Conservation (phyloP, 1,140 invertebrate genomes). For the Monomorium pharaonis region DNA sequence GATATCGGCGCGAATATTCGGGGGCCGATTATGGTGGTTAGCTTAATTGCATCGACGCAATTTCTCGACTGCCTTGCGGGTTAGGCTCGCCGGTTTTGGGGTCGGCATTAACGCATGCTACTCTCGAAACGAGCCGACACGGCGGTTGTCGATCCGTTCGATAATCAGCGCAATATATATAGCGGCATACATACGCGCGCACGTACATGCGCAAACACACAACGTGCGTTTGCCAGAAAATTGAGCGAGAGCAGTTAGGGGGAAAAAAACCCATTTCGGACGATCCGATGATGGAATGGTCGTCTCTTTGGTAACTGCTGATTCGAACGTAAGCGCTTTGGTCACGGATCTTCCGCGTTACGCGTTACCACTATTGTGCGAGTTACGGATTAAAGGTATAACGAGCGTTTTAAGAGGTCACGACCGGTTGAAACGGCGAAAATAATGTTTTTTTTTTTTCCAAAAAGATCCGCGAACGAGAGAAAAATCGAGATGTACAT, state of each 20-base stretch:
- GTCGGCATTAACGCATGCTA: slow-evolving; percentile 57
- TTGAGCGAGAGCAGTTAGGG: neutral
- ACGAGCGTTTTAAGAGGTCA: slow-evolving; percentile 4
- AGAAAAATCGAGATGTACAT: neutral
- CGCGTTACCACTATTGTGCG: neutral
- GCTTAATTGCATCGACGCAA: slow-evolving; percentile 57
- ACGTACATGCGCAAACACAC: neutral
- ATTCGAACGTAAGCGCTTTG: slow-evolving; percentile 18
- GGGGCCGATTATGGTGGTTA: slow-evolving; percentile 51
- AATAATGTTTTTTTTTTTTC: neutral
- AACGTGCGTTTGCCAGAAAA: neutral
- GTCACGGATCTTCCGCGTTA: neutral
- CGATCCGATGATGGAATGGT: neutral
- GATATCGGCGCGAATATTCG: slow-evolving; percentile 49
- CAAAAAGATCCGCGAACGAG: neutral
- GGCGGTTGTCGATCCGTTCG: slow-evolving; percentile 47
- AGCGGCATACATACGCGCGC: neutral
- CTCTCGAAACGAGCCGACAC: slow-evolving; percentile 45
- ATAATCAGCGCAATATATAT: slow-evolving; percentile 59
- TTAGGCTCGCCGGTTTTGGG: slow-evolving; percentile 53
- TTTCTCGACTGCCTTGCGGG: slow-evolving; percentile 51
- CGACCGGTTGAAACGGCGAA: neutral
- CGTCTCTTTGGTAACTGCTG: slow-evolving; percentile 12
- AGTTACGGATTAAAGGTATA: slow-evolving; percentile 27
- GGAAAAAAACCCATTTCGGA: slow-evolving; percentile 2